phyloP scores from a whole-genome alignment of 2,888 invertebrate species.

The Embidobia sp. region DNA sequence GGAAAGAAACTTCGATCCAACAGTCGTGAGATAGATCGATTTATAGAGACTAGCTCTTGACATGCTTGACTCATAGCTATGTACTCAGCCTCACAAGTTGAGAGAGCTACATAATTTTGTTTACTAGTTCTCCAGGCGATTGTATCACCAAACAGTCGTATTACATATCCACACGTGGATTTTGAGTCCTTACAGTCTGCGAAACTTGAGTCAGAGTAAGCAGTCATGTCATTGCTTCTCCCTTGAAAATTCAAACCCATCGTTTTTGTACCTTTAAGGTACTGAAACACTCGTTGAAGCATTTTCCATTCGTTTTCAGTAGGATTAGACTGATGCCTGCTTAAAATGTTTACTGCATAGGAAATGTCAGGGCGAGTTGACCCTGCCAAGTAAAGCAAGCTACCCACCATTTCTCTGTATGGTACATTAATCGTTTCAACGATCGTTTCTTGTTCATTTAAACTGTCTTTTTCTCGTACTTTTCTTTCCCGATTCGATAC shows the following conservation, averaged over 20 bases:
- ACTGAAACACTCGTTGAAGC: conserved; percentile 52
- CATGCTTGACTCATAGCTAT: conserved; percentile 35
- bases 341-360: conserved; percentile 58
- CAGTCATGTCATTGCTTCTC: conserved; percentile 29
- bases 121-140: conserved; percentile 34
- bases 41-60: conserved; percentile 14
- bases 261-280: conserved; percentile 41
- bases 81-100: conserved; percentile 33
- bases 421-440: conserved; percentile 9
- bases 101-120: conserved; percentile 17
- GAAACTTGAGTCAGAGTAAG: conserved; percentile 40
- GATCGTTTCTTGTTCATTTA: too few relatives aligned
- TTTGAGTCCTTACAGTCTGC: conserved; percentile 21
- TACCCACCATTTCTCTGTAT: conserved; percentile 61
- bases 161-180: conserved; percentile 36
- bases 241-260: conserved; percentile 43
- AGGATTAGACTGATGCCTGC: conserved; percentile 56
- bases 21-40: conserved; percentile 22
- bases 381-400: conserved; percentile 55
- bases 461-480: too few relatives aligned
- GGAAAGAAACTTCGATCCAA: conserved; percentile 29
- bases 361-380: conserved; percentile 59
- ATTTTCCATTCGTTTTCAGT: conserved; percentile 27
- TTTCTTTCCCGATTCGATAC: too few relatives aligned
- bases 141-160: conserved; percentile 1